Base-by-base conservation (phyloP, 2,797 vertebrate species). In the Psittacula derbiana region DNA sequence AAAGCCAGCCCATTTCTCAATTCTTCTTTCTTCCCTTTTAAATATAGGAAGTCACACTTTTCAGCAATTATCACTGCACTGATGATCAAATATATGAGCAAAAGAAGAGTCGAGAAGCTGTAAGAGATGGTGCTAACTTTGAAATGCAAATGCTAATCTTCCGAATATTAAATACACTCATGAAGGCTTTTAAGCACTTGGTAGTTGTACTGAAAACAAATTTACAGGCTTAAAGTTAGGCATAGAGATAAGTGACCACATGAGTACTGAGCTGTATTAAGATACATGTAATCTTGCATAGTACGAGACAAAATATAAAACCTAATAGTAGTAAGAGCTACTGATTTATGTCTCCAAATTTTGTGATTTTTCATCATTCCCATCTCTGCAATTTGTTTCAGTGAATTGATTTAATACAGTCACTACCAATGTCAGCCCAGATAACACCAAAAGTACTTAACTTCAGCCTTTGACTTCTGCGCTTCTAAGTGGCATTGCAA, bases 201-300 rank as follows among this genome's bases (percentile, higher is more conserved):
- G 31, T 3, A 53, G 20, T 31, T 15, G 1, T 8, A 52, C 18
- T 25, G 46, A 50, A 87, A 79, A 91, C 7, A 80, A 67, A 76
- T n/a, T 20, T 28, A 46, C 4, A 13, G 6, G 25, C 36, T 64
- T 33, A n/a, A 44, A 55, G 44, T n/a, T 60, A 80, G 74, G 40
- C 36, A 55, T 0, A 57, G 7, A 27, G 6, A 3, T 55, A n/a
- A 41, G 11, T 12, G 28, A 27, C 43, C 4, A 3, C 24, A 43
- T 10, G 14, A 86, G 31, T 9, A 64, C 15, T 61, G 41, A 79
- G 55, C 27, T 57, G 21, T 10, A 41, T 4, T 21, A 47, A 89
- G 13, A 30, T 9, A 31, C 0, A 0, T 27, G 16, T 14, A 28
- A 41, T n/a, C 17, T 31, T 43, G 13, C 11, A 28, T 0, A 75